These are phyloP conservation scores for Bombyx mori DNA, from an alignment of 1,140 invertebrate genomes.

Conservation along the genomic window DNA sequence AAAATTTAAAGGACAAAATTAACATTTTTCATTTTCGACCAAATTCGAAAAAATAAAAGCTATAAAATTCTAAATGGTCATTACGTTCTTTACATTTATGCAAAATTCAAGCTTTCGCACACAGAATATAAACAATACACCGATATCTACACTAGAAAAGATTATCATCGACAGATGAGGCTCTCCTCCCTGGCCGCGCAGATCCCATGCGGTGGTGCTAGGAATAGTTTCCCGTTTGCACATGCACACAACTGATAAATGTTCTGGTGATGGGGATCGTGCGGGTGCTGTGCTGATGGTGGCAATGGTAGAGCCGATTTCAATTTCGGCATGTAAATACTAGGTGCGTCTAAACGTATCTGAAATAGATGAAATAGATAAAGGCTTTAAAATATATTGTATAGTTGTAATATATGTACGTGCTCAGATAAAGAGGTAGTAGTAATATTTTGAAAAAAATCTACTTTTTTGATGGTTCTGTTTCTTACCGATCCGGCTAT, in stretches of 20 bases:
- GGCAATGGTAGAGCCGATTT: constrained; percentile 74
- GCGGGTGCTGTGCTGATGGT: constrained; percentile 50
- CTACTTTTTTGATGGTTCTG: no score
- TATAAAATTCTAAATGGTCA: background rate
- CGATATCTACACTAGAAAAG: background rate
- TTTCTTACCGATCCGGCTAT: constrained; percentile 81
- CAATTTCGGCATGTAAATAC: constrained; percentile 81
- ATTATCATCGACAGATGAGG: constrained; percentile 68
- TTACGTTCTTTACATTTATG: background rate
- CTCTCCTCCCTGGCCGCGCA: constrained; percentile 76
- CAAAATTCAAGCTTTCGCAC: background rate
- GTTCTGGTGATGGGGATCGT: constrained; percentile 73
- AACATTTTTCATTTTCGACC: no score
- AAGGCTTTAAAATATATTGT: no score
- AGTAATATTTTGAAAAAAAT: no score
- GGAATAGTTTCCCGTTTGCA: constrained; percentile 89
- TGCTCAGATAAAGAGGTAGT: no score
- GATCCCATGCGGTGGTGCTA: constrained; percentile 85
- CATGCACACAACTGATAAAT: constrained; percentile 93
- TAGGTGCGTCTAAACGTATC: constrained; percentile 75
- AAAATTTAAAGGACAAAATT: no score
- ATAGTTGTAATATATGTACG: no score
- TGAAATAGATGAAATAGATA: constrained; percentile 53
- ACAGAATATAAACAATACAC: constrained; percentile 1
- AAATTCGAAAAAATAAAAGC: no score